Base-by-base conservation (phyloP, 1,140 invertebrate genomes). In the Cotesia chilonis region DNA sequence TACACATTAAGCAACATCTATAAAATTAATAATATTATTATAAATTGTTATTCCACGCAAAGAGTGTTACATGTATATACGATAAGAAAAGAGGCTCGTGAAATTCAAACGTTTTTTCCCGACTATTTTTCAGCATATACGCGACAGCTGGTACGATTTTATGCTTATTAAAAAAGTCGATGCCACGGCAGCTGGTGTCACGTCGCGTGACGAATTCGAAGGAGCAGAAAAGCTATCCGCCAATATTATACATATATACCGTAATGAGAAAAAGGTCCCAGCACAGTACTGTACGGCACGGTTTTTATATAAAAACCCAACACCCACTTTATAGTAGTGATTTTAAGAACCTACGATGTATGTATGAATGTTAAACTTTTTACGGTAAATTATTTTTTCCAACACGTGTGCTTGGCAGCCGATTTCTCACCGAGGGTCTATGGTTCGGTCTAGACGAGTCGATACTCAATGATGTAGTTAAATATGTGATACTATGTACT, bases 201-300 rank as follows among this genome's bases (percentile, higher is more conserved):
- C 75, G 72, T 73, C 75, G 78, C 79, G 80, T 82, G 80, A 83
- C 81, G 79, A 82, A 83, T 82, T 76, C 71, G 75, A 68, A 47
- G 71, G 74, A 71, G 66, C 59, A 71, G 60, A 72, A 71, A 68
- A 63, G 36, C 51, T 47, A 47, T 47, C 6, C 41, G 12, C 41
- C 9, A 57, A 66, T 61, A 4, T 17, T 63, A 63, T 57, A 47
- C 54, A 38, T 61, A 74, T 61, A 71, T 65, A 60, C 28, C 55
- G 61, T 47, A 63, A 64, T 60, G 47, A 36, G 10, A 38, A 41
- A 60, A 47, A 66, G 51, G n/a, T 67, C 14, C 12, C 10, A 52
- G 41, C 59, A 66, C 38, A 28, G 28, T 1, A 28, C 28, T 28
- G 28, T 28, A 28, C 28, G 28, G 1, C 28, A 28, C 28, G 41